Evolutionary conservation across 1,140 invertebrate genomes (phyloP).

Genomic region (Ridgeia piscesae): DNA sequence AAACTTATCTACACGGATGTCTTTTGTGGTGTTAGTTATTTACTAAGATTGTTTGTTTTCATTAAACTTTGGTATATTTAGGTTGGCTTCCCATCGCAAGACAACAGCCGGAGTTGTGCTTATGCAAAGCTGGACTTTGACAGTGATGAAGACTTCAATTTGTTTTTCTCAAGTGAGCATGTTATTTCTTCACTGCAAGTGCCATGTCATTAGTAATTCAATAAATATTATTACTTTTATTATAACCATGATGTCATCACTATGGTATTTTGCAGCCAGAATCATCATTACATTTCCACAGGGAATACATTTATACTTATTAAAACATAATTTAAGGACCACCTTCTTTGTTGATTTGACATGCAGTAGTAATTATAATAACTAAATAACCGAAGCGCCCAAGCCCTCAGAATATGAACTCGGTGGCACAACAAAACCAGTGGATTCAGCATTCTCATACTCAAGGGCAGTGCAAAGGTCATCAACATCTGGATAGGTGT

Average conservation of each 20-base stretch:
- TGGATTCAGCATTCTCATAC: too few species aligned
- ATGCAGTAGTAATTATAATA: not conserved
- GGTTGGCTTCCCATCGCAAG: slow-evolving; percentile 57
- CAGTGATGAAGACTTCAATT: slow-evolving; percentile 83
- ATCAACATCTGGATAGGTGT: too few species aligned
- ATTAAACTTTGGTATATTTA: slow-evolving; percentile 33
- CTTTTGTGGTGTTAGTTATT: not conserved
- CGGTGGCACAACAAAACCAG: too few species aligned
- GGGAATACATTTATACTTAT: not conserved
- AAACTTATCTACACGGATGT: not conserved
- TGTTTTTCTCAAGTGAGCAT: slow-evolving; percentile 71
- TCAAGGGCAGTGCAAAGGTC: too few species aligned
- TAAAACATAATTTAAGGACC: not conserved
- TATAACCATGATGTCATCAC: not conserved
- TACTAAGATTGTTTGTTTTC: not conserved
- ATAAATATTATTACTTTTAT: slow-evolving; percentile 12
- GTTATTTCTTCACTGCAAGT: not conserved
- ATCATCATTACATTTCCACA: not conserved
- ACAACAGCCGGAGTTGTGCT: slow-evolving; percentile 71
- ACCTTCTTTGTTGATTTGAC: not conserved
- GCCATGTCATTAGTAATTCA: not conserved
- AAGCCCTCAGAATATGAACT: too few species aligned
- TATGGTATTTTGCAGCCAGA: not conserved
- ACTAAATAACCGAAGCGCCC: too few species aligned
- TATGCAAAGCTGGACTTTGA: slow-evolving; percentile 78